These are phyloP conservation scores for Idaea biselata DNA, from an alignment of 2,888 invertebrate species.

Conservation along the genomic window DNA sequence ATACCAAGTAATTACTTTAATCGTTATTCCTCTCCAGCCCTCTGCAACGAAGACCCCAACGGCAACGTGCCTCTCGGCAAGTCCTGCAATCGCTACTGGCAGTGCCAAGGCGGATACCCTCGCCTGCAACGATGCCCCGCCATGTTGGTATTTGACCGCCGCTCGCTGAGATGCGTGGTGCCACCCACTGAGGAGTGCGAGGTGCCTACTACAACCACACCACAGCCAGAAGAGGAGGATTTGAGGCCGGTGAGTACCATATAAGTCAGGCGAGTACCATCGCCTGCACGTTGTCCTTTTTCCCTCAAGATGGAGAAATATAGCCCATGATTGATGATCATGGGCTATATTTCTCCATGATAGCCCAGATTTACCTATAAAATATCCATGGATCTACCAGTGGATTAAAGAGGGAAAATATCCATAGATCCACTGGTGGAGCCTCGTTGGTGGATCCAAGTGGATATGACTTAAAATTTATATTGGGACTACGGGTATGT, in stretches of 20 bases:
- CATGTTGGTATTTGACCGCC: constrained; percentile 92
- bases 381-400: too few species aligned
- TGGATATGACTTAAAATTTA: too few species aligned
- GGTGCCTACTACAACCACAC: constrained; percentile 88
- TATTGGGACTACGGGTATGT: too few species aligned
- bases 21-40: constrained; percentile 80
- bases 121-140: constrained; percentile 94
- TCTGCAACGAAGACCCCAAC: constrained; percentile 94
- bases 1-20: not conserved
- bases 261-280: too few species aligned
- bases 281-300: too few species aligned
- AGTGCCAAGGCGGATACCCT: constrained; percentile 96
- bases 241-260: constrained; percentile 49
- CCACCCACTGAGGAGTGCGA: constrained; percentile 95
- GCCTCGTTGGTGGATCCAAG: too few species aligned
- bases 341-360: too few species aligned
- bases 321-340: too few species aligned
- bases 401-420: too few species aligned
- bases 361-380: too few species aligned
- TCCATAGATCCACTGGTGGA: too few species aligned
- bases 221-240: constrained; percentile 77
- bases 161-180: constrained; percentile 91
- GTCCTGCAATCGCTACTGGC: constrained; percentile 96
- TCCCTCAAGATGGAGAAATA: too few species aligned
- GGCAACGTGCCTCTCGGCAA: constrained; percentile 95